These are phyloP conservation scores for Cygnus buccinator DNA, from an alignment of 2,113 vertebrate genomes.

Conservation along the genomic window DNA sequence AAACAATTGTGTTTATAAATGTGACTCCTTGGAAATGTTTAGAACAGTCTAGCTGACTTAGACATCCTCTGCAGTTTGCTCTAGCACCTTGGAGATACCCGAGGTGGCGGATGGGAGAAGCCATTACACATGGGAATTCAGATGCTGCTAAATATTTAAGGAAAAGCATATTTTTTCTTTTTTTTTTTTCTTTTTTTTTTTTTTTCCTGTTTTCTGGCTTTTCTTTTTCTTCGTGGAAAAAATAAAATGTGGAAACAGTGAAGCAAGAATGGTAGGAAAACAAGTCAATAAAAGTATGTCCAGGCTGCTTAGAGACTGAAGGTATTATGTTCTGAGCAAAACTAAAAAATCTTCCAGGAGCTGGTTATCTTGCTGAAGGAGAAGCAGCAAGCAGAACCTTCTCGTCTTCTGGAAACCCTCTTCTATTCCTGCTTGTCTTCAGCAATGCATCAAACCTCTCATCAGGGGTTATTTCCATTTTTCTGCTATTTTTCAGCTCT, in stretches of 20 bases:
- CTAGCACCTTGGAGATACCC: not conserved
- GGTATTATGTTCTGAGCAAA: not conserved
- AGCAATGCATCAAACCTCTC: not conserved
- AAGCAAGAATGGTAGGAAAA: not conserved
- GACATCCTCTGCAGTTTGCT: not conserved
- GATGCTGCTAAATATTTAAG: not conserved
- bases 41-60: not conserved
- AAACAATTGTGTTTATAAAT: not conserved
- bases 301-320: not conserved
- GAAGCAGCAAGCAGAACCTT: not conserved
- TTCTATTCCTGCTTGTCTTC: not conserved
- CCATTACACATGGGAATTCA: not conserved
- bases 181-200: too few relatives aligned
- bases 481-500: not conserved
- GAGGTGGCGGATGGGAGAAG: too few relatives aligned
- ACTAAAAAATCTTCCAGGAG: not conserved
- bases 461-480: not conserved
- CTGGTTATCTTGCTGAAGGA: not conserved
- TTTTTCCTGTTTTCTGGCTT: not conserved
- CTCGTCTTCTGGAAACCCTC: not conserved
- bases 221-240: not conserved
- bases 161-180: not conserved
- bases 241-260: not conserved
- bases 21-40: not conserved
- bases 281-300: not conserved